Conservation (phyloP, 2,113 vertebrate species). For the Pachypanchax playfairii region DNA sequence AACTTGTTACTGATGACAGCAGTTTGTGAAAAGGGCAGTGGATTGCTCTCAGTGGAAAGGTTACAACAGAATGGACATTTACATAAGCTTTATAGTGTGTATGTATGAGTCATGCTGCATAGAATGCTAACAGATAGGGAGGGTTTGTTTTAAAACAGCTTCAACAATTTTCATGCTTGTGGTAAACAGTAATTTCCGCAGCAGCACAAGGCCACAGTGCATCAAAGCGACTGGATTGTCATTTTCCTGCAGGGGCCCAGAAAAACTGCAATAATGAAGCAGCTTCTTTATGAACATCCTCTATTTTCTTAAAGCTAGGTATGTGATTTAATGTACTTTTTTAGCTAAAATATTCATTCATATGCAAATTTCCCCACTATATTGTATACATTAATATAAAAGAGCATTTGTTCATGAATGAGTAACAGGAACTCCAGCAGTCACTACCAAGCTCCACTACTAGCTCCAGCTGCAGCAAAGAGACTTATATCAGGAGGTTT, state of each 20-base stretch:
- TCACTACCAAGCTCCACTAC: not conserved
- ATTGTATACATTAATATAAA: not conserved
- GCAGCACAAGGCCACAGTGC: not conserved
- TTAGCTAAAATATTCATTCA: not conserved
- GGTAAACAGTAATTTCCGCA: slow-evolving; percentile 12
- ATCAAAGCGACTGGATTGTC: not conserved
- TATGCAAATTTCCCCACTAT: not conserved
- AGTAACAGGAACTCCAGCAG: not conserved
- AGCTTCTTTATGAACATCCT: too few relatives aligned
- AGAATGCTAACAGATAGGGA: slow-evolving; percentile 3
- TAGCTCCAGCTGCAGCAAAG: not conserved
- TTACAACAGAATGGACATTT: not conserved
- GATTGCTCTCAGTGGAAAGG: slow-evolving; percentile 15
- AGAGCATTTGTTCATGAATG: not conserved
- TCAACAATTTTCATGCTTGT: slow-evolving; percentile 10
- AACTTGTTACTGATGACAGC: not conserved
- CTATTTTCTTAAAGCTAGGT: too few relatives aligned
- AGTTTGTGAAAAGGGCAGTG: slow-evolving; percentile 22
- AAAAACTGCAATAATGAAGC: not conserved
- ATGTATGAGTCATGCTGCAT: slow-evolving; percentile 17
- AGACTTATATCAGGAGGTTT: not conserved
- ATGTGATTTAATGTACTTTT: too few relatives aligned
- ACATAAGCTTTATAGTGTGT: slow-evolving; percentile 5
- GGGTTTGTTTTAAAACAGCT: slow-evolving; percentile 1
- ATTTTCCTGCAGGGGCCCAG: not conserved